Percentiles rank a stretch among this genome's conserved stretches.
These are phyloP conservation scores for Cyclophora albipunctata DNA, from an alignment of 2,888 invertebrate species.

Conservation along the genomic window DNA sequence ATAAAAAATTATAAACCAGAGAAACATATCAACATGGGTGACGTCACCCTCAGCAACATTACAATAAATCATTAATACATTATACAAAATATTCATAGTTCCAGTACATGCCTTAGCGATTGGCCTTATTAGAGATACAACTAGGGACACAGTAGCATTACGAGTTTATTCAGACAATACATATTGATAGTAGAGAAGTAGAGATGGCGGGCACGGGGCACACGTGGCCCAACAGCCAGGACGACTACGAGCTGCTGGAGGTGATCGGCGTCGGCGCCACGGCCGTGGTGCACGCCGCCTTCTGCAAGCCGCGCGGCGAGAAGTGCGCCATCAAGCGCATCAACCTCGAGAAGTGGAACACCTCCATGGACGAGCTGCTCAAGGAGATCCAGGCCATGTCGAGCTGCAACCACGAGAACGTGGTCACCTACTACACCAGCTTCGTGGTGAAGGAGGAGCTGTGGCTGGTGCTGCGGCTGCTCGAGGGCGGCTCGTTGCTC, in stretches of 20 bases:
- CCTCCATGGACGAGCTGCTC: conserved; percentile 98
- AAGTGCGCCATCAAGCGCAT: conserved; percentile 99
- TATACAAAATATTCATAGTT: conserved; percentile 17
- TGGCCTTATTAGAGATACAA: conserved; percentile 51
- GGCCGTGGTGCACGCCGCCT: conserved; percentile 98
- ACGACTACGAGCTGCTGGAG: conserved; percentile 95
- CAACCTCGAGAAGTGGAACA: conserved; percentile 99
- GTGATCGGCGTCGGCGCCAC: conserved; percentile 98
- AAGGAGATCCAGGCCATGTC: conserved; percentile 98
- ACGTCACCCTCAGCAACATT: conserved; percentile 31
- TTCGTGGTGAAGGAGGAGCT: conserved; percentile 98
- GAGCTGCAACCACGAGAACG: conserved; percentile 99
- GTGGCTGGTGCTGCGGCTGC: conserved; percentile 96
- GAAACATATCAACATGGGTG: conserved; percentile 59
- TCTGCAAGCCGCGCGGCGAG: conserved; percentile 94
- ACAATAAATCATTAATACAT: conserved; percentile 20
- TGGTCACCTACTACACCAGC: conserved; percentile 99
- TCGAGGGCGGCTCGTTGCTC: conserved; percentile 93
- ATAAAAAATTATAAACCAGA: conserved; percentile 44
- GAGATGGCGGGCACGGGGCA: conserved; percentile 54
- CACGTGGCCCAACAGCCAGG: conserved; percentile 93
- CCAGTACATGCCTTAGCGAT: conserved; percentile 41
- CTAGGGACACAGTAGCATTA: conserved; percentile 19
- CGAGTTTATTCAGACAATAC: conserved; percentile 15
- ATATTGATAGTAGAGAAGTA: conserved; percentile 7